Base-by-base conservation (phyloP, 2,888 invertebrate genomes). In the Chaetogeoica ovagalla region DNA sequence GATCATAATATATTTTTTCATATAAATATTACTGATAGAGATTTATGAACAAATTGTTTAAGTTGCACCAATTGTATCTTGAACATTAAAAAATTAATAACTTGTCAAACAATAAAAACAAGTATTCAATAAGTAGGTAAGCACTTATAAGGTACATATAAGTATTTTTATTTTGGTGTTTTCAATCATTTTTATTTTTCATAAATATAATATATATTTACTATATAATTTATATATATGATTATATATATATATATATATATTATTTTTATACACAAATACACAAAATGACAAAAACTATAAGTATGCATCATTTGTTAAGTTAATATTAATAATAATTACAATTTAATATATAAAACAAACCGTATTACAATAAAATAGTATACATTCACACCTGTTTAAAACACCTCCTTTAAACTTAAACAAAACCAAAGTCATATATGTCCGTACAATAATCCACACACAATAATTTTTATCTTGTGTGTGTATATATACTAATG, bases 241-340 rank as follows among this genome's bases (percentile, higher is more conserved):
- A 39, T 59, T 5, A 52, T 39, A 57, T n/a, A 69, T 23, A 23
- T 8, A 17, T 23, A 68, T 21, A 48, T 23, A 43, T 30, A 39
- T 39, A 60, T n/a, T 30, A 52, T 62, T 30, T 74, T n/a, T 68
- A 13, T 68, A 76, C 75, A 76, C 75, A 76, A 66, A 59, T 68
- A 76, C 57, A 75, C 65, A 66, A 43, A 68, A 59, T 57, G 39
- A 75, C 65, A 66, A 43, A 68, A 59, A 68, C 75, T 68, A 76
- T 75, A 75, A 59, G 75, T 76, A 76, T 43, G 75, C 30, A 9
- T 76, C n/a, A 59, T 59, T 5, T n/a, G n/a, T 43, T 48, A 59
- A 55, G 48, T 59, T 59, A 30, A 48, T 66, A 66, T 21, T 68
- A 59, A 23, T 75, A 43, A 75, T 75, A 23, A 37, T 55, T 17